Percentiles rank a stretch among this genome's conserved stretches.
These are phyloP conservation scores for Sycophila sp. DNA, from an alignment of 1,140 invertebrate genomes.

Conservation along the genomic window DNA sequence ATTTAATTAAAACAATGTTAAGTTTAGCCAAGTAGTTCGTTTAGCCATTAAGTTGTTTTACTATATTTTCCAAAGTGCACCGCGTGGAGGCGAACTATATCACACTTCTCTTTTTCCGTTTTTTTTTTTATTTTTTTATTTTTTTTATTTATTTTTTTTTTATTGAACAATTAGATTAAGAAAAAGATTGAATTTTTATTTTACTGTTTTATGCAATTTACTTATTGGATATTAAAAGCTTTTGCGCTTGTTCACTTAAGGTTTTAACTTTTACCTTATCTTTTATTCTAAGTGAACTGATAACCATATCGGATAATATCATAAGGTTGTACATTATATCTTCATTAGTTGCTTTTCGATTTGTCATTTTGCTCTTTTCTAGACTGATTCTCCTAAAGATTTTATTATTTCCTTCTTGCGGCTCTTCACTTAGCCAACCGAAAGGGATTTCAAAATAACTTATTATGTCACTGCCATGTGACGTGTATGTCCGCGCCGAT, in stretches of 20 bases:
- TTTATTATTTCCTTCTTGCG: conserved; percentile 20
- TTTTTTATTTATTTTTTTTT: too few relatives aligned
- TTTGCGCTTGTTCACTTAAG: conserved; percentile 9
- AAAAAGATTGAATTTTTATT: too few relatives aligned
- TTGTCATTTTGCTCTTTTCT: neutral
- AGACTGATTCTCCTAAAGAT: conserved; percentile 5
- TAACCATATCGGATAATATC: conserved; percentile 1
- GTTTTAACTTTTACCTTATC: neutral
- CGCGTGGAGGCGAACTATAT: too few relatives aligned
- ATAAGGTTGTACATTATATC: conserved; percentile 14
- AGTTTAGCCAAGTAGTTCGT: too few relatives aligned
- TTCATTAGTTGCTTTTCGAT: conserved; percentile 5
- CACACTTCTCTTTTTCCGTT: too few relatives aligned
- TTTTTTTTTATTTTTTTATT: too few relatives aligned
- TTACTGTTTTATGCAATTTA: too few relatives aligned
- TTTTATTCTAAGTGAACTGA: conserved; percentile 9
- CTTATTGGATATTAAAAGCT: neutral
- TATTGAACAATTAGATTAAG: too few relatives aligned
- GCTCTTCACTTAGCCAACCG: conserved; percentile 19
- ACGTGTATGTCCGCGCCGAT: too few relatives aligned
- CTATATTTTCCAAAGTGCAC: too few relatives aligned
- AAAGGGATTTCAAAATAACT: conserved; percentile 4
- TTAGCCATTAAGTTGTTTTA: too few relatives aligned
- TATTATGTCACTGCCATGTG: conserved; percentile 18
- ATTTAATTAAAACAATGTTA: too few relatives aligned